These are phyloP conservation scores for Macrosoma leucophasiata DNA, from an alignment of 2,888 invertebrate species.

Conservation along the genomic window DNA sequence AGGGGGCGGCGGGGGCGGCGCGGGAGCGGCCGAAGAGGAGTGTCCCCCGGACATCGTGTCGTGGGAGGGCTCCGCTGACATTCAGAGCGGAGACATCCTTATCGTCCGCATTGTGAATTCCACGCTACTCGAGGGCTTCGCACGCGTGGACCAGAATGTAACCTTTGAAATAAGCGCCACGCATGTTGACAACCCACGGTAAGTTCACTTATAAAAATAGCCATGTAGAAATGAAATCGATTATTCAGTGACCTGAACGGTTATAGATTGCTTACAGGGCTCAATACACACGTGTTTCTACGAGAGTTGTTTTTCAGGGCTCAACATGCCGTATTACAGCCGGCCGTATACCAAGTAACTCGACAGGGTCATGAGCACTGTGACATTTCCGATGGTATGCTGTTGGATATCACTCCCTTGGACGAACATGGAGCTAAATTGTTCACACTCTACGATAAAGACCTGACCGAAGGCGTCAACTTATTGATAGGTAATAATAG, in stretches of 20 bases:
- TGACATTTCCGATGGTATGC: slow-evolving; percentile 81
- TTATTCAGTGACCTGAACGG: slow-evolving; percentile 19
- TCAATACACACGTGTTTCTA: slow-evolving; percentile 26
- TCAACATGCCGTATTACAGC: slow-evolving; percentile 73
- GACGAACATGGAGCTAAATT: slow-evolving; percentile 79
- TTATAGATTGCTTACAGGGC: slow-evolving; percentile 17
- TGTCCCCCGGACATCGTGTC: slow-evolving; percentile 76
- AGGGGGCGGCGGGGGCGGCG: slow-evolving; percentile 44
- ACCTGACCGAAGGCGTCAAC: slow-evolving; percentile 83
- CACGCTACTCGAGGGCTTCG: slow-evolving; percentile 59
- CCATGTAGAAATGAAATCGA: slow-evolving; percentile 9
- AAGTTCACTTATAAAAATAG: slow-evolving; percentile 23
- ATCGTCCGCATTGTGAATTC: slow-evolving; percentile 82
- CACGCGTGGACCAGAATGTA: slow-evolving; percentile 34
- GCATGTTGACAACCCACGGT: slow-evolving; percentile 48
- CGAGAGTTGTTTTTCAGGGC: slow-evolving; percentile 45
- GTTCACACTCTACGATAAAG: slow-evolving; percentile 83
- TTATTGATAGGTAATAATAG: slow-evolving; percentile 77
- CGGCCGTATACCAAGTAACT: slow-evolving; percentile 82
- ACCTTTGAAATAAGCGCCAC: slow-evolving; percentile 43
- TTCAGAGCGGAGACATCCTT: slow-evolving; percentile 83
- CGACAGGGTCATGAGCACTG: slow-evolving; percentile 82
- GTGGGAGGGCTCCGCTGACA: slow-evolving; percentile 81
- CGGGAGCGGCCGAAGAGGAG: slow-evolving; percentile 52
- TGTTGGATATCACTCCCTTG: slow-evolving; percentile 81